A percentile compares a stretch with the other conserved stretches of the same genome.
These are phyloP conservation scores for Myoxocephalus aenaeus DNA, from an alignment of 2,797 vertebrate genomes.

Conservation along the genomic window DNA sequence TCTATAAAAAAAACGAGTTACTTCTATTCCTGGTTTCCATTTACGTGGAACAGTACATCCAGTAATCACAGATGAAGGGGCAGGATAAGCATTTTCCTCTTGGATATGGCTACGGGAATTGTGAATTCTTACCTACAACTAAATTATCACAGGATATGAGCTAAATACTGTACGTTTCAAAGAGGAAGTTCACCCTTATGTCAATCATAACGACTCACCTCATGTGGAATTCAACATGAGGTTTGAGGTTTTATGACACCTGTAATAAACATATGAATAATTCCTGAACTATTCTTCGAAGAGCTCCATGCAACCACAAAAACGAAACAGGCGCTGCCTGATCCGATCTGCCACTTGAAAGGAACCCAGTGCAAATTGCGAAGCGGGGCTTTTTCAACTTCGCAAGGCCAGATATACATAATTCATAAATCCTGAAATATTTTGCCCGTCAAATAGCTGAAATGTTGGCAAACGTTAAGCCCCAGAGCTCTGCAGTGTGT, in stretches of 20 bases:
- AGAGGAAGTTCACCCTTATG: conserved; percentile 58
- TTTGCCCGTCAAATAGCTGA: conserved; percentile 52
- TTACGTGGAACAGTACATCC: conserved; percentile 40
- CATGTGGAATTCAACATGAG: conserved; percentile 35
- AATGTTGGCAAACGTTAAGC: conserved; percentile 31
- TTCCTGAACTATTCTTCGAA: conserved; percentile 43
- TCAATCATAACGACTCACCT: conserved; percentile 46
- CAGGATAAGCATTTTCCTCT: conserved; percentile 25
- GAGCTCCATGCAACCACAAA: conserved; percentile 58
- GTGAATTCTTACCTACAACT: conserved; percentile 23
- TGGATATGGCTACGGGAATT: conserved; percentile 17
- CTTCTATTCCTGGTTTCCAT: conserved; percentile 4
- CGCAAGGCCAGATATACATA: conserved; percentile 42
- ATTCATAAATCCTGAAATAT: conserved; percentile 53
- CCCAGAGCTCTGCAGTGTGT: conserved; percentile 36
- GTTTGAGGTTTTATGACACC: conserved; percentile 62
- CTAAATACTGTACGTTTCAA: conserved; percentile 42
- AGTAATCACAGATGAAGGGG: conserved; percentile 44
- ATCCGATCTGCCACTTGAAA: conserved; percentile 71
- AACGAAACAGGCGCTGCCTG: conserved; percentile 64
- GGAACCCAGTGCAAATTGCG: conserved; percentile 65
- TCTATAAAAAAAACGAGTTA: conserved; percentile 13
- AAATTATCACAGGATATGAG: conserved; percentile 52
- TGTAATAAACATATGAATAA: conserved; percentile 68
- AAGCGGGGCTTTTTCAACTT: conserved; percentile 47